Evolutionary conservation across 2,113 vertebrate species (phyloP).

Genomic region (Oryzias javanicus): DNA sequence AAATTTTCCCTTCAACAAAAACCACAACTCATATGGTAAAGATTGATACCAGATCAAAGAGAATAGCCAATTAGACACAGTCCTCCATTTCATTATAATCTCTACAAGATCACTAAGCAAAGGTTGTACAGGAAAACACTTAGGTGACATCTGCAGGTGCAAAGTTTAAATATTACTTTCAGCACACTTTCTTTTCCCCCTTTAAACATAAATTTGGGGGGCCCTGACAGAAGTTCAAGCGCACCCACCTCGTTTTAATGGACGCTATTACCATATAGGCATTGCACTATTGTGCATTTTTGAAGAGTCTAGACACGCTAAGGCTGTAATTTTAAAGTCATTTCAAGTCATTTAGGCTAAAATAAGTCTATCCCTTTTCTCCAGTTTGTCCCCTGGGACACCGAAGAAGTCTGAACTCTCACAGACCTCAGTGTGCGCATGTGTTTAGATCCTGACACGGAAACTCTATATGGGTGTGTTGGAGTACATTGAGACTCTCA

Average conservation of each 20-base stretch:
- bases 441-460: constrained; percentile 64
- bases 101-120: constrained; percentile 40
- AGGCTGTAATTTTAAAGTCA: constrained; percentile 65
- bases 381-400: constrained; percentile 53
- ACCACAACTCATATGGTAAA: constrained; percentile 67
- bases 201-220: constrained; percentile 18
- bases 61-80: constrained; percentile 68
- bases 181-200: constrained; percentile 3
- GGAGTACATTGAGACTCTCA: constrained; percentile 49
- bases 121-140: constrained; percentile 55
- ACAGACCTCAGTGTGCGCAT: constrained; percentile 55
- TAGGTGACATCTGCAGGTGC: constrained; percentile 63
- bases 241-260: constrained; percentile 35
- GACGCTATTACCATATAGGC: constrained; percentile 48
- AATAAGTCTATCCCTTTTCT: constrained; percentile 61
- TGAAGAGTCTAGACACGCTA: constrained; percentile 45
- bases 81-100: constrained; percentile 57
- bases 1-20: constrained; percentile 65
- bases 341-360: constrained; percentile 54
- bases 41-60: constrained; percentile 71
- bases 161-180: constrained; percentile 34
- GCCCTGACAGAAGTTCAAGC: constrained; percentile 25
- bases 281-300: constrained; percentile 27
- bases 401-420: constrained; percentile 69
- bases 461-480: constrained; percentile 66